Evolutionary conservation across 2,113 vertebrate species (phyloP).

Genomic region (Sprattus sprattus): DNA sequence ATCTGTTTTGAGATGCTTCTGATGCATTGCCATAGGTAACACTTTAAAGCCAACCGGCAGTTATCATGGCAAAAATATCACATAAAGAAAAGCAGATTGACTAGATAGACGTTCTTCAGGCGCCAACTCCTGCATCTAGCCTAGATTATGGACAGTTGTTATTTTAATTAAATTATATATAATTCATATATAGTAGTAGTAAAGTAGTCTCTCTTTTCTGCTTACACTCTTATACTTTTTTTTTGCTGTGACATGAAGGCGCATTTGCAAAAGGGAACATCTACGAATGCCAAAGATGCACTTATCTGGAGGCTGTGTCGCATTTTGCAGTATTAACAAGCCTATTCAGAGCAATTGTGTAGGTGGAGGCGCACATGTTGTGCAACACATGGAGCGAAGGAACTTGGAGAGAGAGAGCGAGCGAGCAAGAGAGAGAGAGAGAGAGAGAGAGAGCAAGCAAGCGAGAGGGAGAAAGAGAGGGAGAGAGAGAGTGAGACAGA

Average conservation of each 20-base stretch:
- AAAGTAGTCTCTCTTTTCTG: background rate
- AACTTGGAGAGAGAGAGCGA: constrained; percentile 43
- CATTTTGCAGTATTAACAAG: constrained; percentile 65
- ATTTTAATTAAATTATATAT: background rate
- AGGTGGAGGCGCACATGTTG: constrained; percentile 67
- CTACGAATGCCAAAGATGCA: constrained; percentile 60
- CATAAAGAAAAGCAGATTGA: background rate
- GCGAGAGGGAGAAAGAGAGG: too few species aligned
- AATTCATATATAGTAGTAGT: too few species aligned
- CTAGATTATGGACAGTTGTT: background rate
- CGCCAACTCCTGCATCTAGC: background rate
- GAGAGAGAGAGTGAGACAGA: too few species aligned
- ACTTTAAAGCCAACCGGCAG: background rate
- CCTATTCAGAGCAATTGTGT: constrained; percentile 63
- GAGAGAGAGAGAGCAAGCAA: too few species aligned
- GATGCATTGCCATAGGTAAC: background rate
- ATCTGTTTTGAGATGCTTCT: background rate
- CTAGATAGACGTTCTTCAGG: background rate
- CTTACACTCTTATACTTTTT: background rate
- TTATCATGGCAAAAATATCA: background rate
- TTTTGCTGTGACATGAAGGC: background rate
- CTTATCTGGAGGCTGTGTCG: constrained; percentile 58
- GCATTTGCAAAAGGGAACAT: constrained; percentile 38
- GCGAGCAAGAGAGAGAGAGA: too few species aligned
- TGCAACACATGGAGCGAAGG: constrained; percentile 56